These are phyloP conservation scores for Drosophila nigromelanica DNA, from an alignment of 1,140 invertebrate species.

Conservation along the genomic window DNA sequence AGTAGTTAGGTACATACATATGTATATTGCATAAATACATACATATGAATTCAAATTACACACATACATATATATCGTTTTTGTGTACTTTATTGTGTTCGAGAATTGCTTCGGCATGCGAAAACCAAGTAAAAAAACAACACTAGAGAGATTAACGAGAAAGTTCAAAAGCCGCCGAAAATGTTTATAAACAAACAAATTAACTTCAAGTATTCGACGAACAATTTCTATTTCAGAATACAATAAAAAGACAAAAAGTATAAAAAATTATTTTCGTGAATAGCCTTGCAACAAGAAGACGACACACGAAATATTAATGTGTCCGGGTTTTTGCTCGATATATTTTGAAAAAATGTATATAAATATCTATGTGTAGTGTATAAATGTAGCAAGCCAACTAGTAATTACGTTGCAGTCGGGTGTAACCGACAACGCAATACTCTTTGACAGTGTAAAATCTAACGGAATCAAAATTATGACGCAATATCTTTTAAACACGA, in stretches of 20 bases:
- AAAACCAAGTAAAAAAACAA: constrained; percentile 1
- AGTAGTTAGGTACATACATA: not conserved
- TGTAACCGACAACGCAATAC: too few species aligned
- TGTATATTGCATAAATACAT: not conserved
- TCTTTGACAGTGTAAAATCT: too few species aligned
- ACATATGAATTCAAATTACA: not conserved
- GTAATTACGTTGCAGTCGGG: too few species aligned
- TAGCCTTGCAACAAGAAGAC: constrained; percentile 24
- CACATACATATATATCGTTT: not conserved
- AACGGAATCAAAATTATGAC: too few species aligned
- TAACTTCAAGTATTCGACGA: constrained; percentile 33
- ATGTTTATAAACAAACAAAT: constrained; percentile 53
- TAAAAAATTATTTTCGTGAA: constrained; percentile 7
- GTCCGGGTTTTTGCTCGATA: not conserved
- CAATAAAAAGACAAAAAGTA: not conserved
- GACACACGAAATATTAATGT: constrained; percentile 17
- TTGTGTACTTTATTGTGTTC: constrained; percentile 2
- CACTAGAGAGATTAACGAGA: not conserved
- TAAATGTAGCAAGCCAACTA: too few species aligned
- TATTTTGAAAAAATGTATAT: not conserved
- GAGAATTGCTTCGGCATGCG: not conserved
- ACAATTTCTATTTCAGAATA: constrained; percentile 21
- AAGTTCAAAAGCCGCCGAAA: constrained; percentile 25
- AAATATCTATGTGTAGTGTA: not conserved
- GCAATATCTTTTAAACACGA: too few species aligned